These are phyloP conservation scores for Crenuchus spilurus DNA, from an alignment of 2,797 vertebrate species.

Conservation along the genomic window DNA sequence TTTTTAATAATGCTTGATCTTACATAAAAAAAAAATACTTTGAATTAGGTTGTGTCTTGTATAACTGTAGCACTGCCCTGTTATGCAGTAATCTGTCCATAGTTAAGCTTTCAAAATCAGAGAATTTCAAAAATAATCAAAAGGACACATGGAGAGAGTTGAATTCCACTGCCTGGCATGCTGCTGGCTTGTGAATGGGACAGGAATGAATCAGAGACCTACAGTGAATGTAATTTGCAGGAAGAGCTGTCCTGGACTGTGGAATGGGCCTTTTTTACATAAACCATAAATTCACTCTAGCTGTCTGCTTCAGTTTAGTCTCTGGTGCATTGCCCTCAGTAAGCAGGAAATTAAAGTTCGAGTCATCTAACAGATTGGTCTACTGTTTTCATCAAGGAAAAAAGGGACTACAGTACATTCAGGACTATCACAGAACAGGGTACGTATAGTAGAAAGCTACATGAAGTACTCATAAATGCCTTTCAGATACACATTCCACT, in stretches of 20 bases:
- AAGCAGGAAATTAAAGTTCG: slow-evolving; percentile 63
- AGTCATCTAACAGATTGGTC: slow-evolving; percentile 56
- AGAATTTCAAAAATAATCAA: not conserved
- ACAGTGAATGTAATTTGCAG: slow-evolving; percentile 54
- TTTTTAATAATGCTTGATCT: too few species aligned
- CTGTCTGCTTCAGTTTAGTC: slow-evolving; percentile 54
- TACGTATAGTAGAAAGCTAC: not conserved
- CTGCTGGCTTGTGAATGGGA: slow-evolving; percentile 31
- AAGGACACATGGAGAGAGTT: slow-evolving; percentile 59
- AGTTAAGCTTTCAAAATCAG: too few species aligned
- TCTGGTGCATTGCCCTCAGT: slow-evolving; percentile 55
- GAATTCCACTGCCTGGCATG: slow-evolving; percentile 47
- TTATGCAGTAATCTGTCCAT: too few species aligned
- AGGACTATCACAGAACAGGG: slow-evolving; percentile 28
- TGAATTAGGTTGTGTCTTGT: too few species aligned
- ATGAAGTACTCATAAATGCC: not conserved
- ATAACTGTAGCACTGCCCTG: too few species aligned
- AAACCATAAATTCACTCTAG: slow-evolving; percentile 65
- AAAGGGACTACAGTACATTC: slow-evolving; percentile 45
- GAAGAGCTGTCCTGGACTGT: slow-evolving; percentile 46
- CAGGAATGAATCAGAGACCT: slow-evolving; percentile 61
- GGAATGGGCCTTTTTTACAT: slow-evolving; percentile 56
- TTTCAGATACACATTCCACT: too few species aligned
- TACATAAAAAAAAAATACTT: too few species aligned
- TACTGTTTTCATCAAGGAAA: slow-evolving; percentile 43